Evolutionary conservation across 2,113 vertebrate genomes (phyloP).

Genomic region (Brienomyrus brachyistius): DNA sequence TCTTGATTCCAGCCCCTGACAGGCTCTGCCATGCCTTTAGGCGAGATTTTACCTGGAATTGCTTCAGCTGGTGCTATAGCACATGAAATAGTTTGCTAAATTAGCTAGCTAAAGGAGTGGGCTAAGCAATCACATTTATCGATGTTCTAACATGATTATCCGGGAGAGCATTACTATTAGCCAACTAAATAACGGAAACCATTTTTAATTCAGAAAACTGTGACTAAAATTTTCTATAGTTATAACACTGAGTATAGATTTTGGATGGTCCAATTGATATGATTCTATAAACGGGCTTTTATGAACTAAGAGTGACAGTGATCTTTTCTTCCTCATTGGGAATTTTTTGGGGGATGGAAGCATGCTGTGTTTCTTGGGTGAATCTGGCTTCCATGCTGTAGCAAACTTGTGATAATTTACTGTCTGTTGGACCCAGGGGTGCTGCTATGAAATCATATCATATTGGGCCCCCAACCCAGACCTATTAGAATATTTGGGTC

Average conservation of each 20-base stretch:
- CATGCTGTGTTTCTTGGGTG: neutral
- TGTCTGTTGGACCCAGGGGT: neutral
- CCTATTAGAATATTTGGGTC: neutral
- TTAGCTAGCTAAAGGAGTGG: neutral
- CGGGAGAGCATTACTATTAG: neutral
- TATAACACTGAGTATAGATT: neutral
- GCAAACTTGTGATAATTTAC: neutral
- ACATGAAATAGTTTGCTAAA: neutral
- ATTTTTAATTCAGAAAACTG: neutral
- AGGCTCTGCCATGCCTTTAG: neutral
- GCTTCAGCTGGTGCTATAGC: neutral
- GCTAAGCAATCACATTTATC: neutral
- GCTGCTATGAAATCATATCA: neutral
- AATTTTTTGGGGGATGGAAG: neutral
- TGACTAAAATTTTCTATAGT: neutral
- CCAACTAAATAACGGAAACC: neutral
- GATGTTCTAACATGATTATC: neutral
- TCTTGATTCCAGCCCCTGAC: neutral
- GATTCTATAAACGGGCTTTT: neutral
- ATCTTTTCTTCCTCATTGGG: neutral
- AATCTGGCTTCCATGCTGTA: neutral
- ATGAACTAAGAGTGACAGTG: neutral
- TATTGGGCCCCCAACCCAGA: neutral
- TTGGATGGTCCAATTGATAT: neutral
- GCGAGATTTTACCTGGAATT: neutral